Conservation (phyloP, 1,140 invertebrate species). For the Trichogramma pretiosum region DNA sequence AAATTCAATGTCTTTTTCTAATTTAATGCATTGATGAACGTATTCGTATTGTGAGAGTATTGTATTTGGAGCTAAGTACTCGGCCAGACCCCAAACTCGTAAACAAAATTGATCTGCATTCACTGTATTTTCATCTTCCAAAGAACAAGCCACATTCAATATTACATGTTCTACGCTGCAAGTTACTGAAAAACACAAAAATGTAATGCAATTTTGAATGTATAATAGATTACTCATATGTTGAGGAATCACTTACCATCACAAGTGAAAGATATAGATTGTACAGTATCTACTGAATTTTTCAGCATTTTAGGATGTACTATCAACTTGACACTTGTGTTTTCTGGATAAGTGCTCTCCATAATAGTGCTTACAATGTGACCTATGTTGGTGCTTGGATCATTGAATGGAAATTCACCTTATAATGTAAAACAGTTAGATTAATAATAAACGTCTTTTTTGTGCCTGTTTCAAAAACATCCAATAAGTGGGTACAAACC, state of each 20-base stretch:
- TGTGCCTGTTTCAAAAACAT: neutral
- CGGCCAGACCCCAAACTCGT: conserved; percentile 73
- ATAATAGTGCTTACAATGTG: conserved; percentile 74
- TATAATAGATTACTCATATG: neutral
- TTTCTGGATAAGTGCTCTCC: conserved; percentile 64
- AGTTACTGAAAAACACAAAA: conserved; percentile 53
- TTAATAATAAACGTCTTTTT: conserved; percentile 12
- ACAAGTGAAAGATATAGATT: conserved; percentile 71
- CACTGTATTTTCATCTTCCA: conserved; percentile 61
- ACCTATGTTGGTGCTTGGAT: conserved; percentile 66
- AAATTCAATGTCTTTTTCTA: conserved; percentile 82
- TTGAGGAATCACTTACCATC: conserved; percentile 55
- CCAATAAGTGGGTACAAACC: conserved; percentile 41
- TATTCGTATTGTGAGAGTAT: conserved; percentile 83
- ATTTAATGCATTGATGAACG: conserved; percentile 85
- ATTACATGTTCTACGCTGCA: conserved; percentile 81
- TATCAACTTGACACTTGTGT: conserved; percentile 76
- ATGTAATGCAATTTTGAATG: neutral
- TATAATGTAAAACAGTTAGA: conserved; percentile 38
- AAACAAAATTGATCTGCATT: conserved; percentile 57
- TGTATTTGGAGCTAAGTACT: conserved; percentile 65
- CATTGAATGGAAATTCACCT: conserved; percentile 61
- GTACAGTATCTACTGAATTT: conserved; percentile 38
- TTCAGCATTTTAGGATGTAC: conserved; percentile 59
- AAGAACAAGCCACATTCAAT: conserved; percentile 72